These are phyloP conservation scores for Calycopis cecrops DNA, from an alignment of 1,140 invertebrate species.

Conservation along the genomic window DNA sequence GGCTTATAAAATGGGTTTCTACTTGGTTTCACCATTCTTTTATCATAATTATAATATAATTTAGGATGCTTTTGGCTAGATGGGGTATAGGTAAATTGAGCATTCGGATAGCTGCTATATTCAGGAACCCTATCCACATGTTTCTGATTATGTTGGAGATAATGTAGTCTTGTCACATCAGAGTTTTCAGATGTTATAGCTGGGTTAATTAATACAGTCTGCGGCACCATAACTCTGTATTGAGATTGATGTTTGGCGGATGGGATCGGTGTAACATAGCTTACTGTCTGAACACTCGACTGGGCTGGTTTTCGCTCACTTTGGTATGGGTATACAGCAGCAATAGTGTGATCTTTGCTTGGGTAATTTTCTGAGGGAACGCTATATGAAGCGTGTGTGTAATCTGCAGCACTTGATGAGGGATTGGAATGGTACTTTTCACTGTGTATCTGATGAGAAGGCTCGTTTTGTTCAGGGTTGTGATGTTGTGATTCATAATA, in stretches of 20 bases:
- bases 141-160: conserved; percentile 26
- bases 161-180: conserved; percentile 39
- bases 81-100: neutral
- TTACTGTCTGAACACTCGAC: conserved; percentile 45
- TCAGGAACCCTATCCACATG: neutral
- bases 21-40: conserved; percentile 47
- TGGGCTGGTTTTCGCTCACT: conserved; percentile 28
- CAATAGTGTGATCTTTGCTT: conserved; percentile 58
- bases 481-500: conserved; percentile 36
- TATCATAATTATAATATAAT: conserved; percentile 50
- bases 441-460: conserved; percentile 36
- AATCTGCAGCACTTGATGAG: conserved; percentile 32
- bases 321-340: conserved; percentile 51
- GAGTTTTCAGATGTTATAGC: conserved; percentile 37
- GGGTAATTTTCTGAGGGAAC: conserved; percentile 56
- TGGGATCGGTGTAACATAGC: conserved; percentile 59
- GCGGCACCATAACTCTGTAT: conserved; percentile 59
- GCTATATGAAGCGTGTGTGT: conserved; percentile 34
- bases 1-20: conserved; percentile 27
- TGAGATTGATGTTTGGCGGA: conserved; percentile 54
- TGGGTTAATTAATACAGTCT: conserved; percentile 47
- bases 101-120: neutral
- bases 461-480: conserved; percentile 34
- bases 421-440: conserved; percentile 38
- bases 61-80: conserved; percentile 41